Base-by-base conservation (phyloP, 30 jellyfish, hydroid and myxozoan species). In the Pseudorhiza aurosa region DNA sequence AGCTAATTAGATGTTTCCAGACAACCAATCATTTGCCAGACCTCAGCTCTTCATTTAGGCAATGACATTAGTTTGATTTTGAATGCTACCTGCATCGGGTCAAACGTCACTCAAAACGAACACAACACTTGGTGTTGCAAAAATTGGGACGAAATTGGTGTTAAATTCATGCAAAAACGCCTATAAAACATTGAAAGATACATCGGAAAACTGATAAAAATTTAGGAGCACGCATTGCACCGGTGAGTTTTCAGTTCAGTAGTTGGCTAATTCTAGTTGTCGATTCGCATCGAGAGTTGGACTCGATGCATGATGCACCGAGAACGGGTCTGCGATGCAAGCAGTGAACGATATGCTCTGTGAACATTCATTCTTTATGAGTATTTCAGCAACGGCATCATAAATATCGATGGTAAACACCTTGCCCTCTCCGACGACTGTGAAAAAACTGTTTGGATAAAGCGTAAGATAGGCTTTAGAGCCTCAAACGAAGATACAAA, bases 41-140 rank as follows among this genome's bases (percentile, higher is more conserved):
- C 67, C 35, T 19, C 1, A 8, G 12, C 21, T n/a, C 5, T 36
- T 43, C n/a, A 12, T 12, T 58, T 58, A 27, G 31, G 77, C 77
- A 7, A 56, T 63, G 77, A 63, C 68, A 68, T 68, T 43, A 42
- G 63, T 4, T 25, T 64, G 11, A 53, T 26, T 27, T 30, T 78
- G 90, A 78, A 78, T 65, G 37, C 68, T 35, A 80, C 91, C 91
- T 80, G 91, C 69, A 45, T 25, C 8, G 59, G 91, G 69, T 80
- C 91, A 80, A 80, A 68, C 28, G 62, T 35, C 75, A 57, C 26
- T 25, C 40, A 65, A 65, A 31, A 15, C 67, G 8, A 53, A 53
- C 17, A 53, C 67, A 17, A 53, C 37, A 3, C 36, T 53, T 1
- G 29, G 2, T 1, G 37, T 14, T 24, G 77, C 36, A 64, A 64